Conservation (phyloP, 2,888 invertebrate genomes). For the Calameuta pallipes region DNA sequence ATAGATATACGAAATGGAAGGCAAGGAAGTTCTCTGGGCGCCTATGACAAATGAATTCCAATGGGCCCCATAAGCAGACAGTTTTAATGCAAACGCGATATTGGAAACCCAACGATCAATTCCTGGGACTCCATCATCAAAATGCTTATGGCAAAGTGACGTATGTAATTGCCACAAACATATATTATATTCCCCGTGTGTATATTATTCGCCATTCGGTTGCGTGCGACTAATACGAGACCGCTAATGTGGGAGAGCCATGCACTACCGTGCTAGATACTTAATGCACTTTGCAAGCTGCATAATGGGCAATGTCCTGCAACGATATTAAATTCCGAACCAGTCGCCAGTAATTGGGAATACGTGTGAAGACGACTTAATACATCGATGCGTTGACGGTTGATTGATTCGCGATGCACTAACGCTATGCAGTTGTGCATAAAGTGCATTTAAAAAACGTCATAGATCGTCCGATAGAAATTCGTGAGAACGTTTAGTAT, state of each 20-base stretch:
- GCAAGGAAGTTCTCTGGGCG: neutral
- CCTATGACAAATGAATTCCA: conserved; percentile 38
- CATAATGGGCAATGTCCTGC: neutral
- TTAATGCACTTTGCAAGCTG: neutral
- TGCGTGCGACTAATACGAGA: conserved; percentile 12
- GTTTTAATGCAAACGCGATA: conserved; percentile 31
- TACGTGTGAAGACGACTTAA: neutral
- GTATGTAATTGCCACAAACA: neutral
- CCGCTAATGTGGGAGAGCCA: conserved; percentile 42
- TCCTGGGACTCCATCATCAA: conserved; percentile 3
- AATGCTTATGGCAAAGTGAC: neutral
- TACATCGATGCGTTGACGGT: neutral
- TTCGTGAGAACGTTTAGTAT: neutral
- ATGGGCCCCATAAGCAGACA: conserved; percentile 19
- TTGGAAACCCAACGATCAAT: conserved; percentile 16
- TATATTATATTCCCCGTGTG: neutral
- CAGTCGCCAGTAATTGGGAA: neutral
- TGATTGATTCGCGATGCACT: neutral
- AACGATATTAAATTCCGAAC: neutral
- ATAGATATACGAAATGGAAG: neutral
- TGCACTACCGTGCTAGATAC: conserved; percentile 9
- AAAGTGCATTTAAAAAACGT: neutral
- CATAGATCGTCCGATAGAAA: neutral
- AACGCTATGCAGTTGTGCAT: neutral
- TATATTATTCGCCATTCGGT: neutral